Base-by-base conservation (phyloP, 2,797 vertebrate species). In the Amniataba percoides region DNA sequence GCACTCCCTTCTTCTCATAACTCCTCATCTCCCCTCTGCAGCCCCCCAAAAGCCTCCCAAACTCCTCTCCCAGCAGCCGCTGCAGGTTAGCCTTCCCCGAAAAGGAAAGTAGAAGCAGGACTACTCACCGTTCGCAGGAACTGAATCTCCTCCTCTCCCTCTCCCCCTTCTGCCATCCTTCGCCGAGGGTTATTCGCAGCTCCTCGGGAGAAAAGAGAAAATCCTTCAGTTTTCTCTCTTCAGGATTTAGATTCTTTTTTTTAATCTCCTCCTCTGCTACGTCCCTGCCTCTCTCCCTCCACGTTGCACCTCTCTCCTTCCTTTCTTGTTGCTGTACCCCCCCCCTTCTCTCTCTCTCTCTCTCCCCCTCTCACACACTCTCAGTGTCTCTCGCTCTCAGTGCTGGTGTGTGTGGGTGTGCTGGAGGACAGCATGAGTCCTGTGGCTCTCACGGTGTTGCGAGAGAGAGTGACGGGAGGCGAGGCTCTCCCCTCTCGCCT, bases 91-190 rank as follows among this genome's bases (percentile, higher is more conserved):
- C 34, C 21, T 67, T 73, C 71, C 60, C 62, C 31, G 64, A 72
- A 72, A 60, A 51, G 58, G 87, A 82, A 77, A 71, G 27, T 31
- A 31, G 74, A 74, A 92, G 87, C 48, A 43, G 77, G 61, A 96
- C 97, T 95, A 96, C 97, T 95, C 93, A 98, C 97, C 88, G 97
- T 98, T 86, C 97, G 94, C 84, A 98, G 94, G 91, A 98, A 98
- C 93, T 97, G 97, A 74, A 98, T 97, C 88, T 98, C 97, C 88
- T 97, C 97, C 81, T 98, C 97, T 78, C 96, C 97, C 83, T 97
- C 97, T 86, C 95, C 96, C 88, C 96, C 97, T 88, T 97, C 97
- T 74, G 97, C 96, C 97, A 98, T 98, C 93, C 93, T 95, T 92
- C 88, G 62, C 89, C 87, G 79, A 86, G 87, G 89, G 88, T 94